Conservation (phyloP, 2,797 vertebrate genomes). For the Microctenopoma steveboyesi region DNA sequence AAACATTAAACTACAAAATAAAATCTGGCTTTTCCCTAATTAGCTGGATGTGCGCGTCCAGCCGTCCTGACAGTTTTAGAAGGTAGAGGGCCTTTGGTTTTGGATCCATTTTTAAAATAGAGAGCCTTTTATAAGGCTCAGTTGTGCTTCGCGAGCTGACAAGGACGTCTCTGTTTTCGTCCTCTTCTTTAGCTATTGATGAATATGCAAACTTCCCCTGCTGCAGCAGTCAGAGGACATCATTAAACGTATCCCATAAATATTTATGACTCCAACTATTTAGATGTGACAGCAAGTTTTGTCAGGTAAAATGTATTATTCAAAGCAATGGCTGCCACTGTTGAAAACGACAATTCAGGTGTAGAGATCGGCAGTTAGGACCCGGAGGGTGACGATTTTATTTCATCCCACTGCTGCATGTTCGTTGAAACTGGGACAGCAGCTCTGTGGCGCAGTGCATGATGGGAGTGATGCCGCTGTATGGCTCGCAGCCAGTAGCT, state of each 20-base stretch:
- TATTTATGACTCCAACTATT: slow-evolving; percentile 37
- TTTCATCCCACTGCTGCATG: slow-evolving; percentile 55
- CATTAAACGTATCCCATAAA: slow-evolving; percentile 53
- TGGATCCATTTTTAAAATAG: slow-evolving; percentile 57
- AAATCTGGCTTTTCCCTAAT: slow-evolving; percentile 9
- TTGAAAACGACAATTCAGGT: not conserved
- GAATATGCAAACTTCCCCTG: slow-evolving; percentile 59
- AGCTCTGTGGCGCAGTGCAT: slow-evolving; percentile 56
- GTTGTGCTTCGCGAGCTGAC: slow-evolving; percentile 53
- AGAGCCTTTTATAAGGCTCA: slow-evolving; percentile 66
- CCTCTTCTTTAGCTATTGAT: slow-evolving; percentile 53
- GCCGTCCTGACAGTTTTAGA: slow-evolving; percentile 7
- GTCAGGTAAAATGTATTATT: not conserved
- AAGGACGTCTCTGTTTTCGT: slow-evolving; percentile 71
- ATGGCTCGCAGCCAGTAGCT: slow-evolving; percentile 62
- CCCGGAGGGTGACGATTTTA: slow-evolving; percentile 44
- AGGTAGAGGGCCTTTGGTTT: slow-evolving; percentile 39
- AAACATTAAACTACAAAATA: not conserved
- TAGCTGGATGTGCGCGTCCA: slow-evolving; percentile 11
- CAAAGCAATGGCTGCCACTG: not conserved
- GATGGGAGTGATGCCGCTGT: slow-evolving; percentile 66
- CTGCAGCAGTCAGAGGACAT: slow-evolving; percentile 47
- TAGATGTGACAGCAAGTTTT: not conserved
- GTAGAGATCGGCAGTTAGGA: slow-evolving; percentile 27
- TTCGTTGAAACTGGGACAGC: slow-evolving; percentile 73